Evolutionary conservation across 2,797 vertebrate species (phyloP).

Genomic region (Loriculus beryllinus): DNA sequence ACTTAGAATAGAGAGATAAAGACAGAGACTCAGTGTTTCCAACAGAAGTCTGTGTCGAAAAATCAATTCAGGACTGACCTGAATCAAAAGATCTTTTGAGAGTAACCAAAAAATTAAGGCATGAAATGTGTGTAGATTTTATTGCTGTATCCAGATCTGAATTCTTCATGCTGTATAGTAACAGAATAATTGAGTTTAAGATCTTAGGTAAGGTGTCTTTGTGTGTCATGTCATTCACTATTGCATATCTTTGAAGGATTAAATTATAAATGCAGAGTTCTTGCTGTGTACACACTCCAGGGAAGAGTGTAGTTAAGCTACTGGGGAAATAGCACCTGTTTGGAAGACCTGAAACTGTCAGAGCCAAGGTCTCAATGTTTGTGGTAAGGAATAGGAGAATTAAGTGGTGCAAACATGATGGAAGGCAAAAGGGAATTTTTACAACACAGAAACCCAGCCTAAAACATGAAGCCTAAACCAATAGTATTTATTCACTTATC

Average conservation of each 20-base stretch:
- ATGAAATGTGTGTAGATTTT: not conserved
- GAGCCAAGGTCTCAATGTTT: not conserved
- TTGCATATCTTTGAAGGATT: not conserved
- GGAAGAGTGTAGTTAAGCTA: not conserved
- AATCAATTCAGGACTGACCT: not conserved
- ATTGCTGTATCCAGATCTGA: not conserved
- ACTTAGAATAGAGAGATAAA: not conserved
- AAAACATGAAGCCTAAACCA: not conserved
- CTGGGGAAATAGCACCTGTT: not conserved
- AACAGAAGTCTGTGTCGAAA: not conserved
- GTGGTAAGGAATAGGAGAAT: not conserved
- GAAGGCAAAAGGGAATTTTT: not conserved
- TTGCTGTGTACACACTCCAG: not conserved
- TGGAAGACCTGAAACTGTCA: not conserved
- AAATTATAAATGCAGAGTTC: not conserved
- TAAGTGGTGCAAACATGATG: accelerated
- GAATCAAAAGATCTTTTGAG: not conserved
- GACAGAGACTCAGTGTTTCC: not conserved
- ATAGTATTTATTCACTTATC: not conserved
- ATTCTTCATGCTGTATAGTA: not conserved
- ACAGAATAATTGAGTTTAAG: not conserved
- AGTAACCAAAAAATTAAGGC: not conserved
- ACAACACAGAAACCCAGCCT: not conserved
- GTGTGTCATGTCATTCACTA: not conserved
- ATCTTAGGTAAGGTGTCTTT: not conserved